Conservation (phyloP, 2,888 invertebrate genomes). For the Endomychus coccineus region DNA sequence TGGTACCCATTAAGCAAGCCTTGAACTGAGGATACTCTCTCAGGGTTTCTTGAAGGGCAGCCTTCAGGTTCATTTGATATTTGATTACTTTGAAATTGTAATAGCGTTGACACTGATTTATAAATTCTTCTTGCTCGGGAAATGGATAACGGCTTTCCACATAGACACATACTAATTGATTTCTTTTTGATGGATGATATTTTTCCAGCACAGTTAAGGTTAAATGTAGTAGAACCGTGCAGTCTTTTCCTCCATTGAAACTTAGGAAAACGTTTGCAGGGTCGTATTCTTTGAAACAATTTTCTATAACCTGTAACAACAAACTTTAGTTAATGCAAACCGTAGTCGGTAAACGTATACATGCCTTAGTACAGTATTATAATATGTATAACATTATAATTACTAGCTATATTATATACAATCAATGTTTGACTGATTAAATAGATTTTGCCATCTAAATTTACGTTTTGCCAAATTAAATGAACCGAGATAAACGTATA, state of each 20-base stretch:
- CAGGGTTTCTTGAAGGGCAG: constrained; percentile 58
- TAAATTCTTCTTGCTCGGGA: constrained; percentile 78
- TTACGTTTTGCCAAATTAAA: too few relatives aligned
- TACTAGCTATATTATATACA: too few relatives aligned
- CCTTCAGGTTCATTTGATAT: constrained; percentile 63
- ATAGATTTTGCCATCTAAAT: too few relatives aligned
- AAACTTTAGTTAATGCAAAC: constrained; percentile 4
- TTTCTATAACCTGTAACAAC: constrained; percentile 51
- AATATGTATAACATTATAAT: too few relatives aligned
- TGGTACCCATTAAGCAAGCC: constrained; percentile 87
- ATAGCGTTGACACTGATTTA: constrained; percentile 58
- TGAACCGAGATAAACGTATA: too few relatives aligned
- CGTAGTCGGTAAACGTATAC: too few relatives aligned
- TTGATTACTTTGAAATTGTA: constrained; percentile 68
- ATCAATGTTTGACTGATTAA: too few relatives aligned
- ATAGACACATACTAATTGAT: constrained; percentile 63
- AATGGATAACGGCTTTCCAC: constrained; percentile 76
- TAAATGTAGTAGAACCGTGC: constrained; percentile 82
- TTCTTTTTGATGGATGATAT: constrained; percentile 33
- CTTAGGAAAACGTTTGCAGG: constrained; percentile 76
- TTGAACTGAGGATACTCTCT: constrained; percentile 54
- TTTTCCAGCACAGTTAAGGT: constrained; percentile 46
- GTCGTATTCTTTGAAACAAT: constrained; percentile 57
- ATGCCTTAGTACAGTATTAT: too few relatives aligned
- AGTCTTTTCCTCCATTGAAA: constrained; percentile 99